phyloP scores from a whole-genome alignment of 2,888 invertebrate genomes.

The Chorisops tibialis region DNA sequence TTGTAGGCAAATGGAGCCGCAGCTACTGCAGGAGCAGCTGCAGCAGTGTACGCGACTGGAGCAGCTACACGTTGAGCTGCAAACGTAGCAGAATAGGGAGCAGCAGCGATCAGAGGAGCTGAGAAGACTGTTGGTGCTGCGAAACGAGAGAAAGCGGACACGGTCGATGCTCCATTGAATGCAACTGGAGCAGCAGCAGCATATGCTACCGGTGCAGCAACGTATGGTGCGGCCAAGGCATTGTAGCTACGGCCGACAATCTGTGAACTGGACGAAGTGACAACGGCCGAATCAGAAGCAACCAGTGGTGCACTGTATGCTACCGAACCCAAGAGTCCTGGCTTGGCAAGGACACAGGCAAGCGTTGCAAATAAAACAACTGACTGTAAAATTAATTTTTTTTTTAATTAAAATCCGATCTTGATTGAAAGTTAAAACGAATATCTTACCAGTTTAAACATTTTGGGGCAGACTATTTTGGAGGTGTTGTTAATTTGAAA shows the following conservation, averaged over 20 bases:
- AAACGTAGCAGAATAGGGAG: too few species aligned
- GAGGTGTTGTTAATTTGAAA: slow-evolving; percentile 16
- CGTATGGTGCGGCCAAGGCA: slow-evolving; percentile 44
- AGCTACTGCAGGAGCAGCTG: not conserved
- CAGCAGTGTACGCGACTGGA: not conserved
- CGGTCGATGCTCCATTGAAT: not conserved
- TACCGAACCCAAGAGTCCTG: not conserved
- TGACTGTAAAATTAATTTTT: slow-evolving; percentile 5
- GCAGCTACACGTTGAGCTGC: not conserved
- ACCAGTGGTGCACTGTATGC: slow-evolving; percentile 39
- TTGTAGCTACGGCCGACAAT: slow-evolving; percentile 60
- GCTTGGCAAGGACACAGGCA: not conserved
- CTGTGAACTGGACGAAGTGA: slow-evolving; percentile 60
- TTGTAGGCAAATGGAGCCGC: not conserved
- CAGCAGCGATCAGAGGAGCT: slow-evolving; percentile 11
- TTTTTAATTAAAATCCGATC: not conserved
- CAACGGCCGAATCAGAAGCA: slow-evolving; percentile 41
- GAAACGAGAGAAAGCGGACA: slow-evolving; percentile 1
- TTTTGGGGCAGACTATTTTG: slow-evolving; percentile 1
- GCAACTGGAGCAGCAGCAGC: slow-evolving; percentile 28
- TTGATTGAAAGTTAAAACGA: not conserved
- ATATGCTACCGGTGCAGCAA: slow-evolving; percentile 41
- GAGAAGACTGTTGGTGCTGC: not conserved
- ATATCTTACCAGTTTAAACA: slow-evolving; percentile 14
- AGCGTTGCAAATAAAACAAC: slow-evolving; percentile 2